Conservation (phyloP, 2,888 invertebrate genomes). For the Drosophila colorata region DNA sequence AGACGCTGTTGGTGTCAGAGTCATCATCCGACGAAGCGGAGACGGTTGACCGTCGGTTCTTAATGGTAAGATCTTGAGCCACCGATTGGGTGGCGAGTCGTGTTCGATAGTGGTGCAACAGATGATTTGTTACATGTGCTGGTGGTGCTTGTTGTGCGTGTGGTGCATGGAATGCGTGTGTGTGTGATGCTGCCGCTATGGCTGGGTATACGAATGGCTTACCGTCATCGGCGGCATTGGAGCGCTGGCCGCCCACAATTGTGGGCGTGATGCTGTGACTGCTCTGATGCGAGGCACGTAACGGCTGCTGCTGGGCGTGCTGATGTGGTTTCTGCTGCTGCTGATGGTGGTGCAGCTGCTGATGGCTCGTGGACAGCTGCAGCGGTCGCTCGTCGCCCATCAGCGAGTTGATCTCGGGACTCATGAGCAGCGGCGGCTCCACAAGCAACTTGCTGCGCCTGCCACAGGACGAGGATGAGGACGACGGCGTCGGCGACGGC, state of each 20-base stretch:
- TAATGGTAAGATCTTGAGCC: constrained; percentile 72
- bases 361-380: constrained; percentile 70
- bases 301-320: constrained; percentile 43
- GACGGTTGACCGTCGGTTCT: constrained; percentile 24
- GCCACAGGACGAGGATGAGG: constrained; percentile 69
- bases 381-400: constrained; percentile 86
- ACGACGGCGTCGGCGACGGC: constrained; percentile 72
- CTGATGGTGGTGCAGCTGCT: constrained; percentile 43
- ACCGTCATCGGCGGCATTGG: constrained; percentile 69
- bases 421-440: constrained; percentile 86
- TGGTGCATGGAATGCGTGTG: constrained; percentile 26
- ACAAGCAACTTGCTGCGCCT: constrained; percentile 71
- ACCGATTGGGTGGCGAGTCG: constrained; percentile 59
- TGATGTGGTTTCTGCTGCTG: constrained; percentile 44
- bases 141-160: constrained; percentile 27
- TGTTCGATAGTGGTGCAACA: constrained; percentile 44
- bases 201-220: constrained; percentile 66
- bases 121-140: constrained; percentile 42
- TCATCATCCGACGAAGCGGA: constrained; percentile 30
- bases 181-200: constrained; percentile 26
- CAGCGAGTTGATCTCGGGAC: constrained; percentile 89
- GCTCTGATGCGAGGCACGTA: constrained; percentile 39
- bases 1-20: constrained; percentile 39
- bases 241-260: constrained; percentile 56
- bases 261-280: constrained; percentile 62